Evolutionary conservation across 2,797 vertebrate genomes (phyloP), one percentile per base, ranked within the genome.

Genomic region (Enteromius anoplus): DNA sequence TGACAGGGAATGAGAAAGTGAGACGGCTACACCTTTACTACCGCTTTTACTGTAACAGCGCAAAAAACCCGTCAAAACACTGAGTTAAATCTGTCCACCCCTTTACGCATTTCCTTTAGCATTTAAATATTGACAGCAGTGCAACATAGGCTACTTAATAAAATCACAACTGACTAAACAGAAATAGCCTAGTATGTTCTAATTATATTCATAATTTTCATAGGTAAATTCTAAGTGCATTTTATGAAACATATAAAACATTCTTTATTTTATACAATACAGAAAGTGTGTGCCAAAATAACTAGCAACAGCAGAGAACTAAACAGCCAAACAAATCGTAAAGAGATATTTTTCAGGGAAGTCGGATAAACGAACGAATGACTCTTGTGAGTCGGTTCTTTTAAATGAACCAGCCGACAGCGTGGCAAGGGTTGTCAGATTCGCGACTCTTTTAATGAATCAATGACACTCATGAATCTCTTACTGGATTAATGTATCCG

Each of bases 1-100:
- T 87, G 72, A 86, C 86, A 92, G 91, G 90, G 90, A 92, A 89
- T 89, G 87, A 89, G 86, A 86, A 80, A 86, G 87, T 2, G 91
- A 91, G 10, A 91, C 90, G 92, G 89, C 92, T 89, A 89, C 89
- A 71, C 79, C 78, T 87, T 78, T 49, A 4, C 90, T 89, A 86
- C 82, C 77, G 86, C 62, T 70, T 17, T 55, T 37, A 40, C 78
- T 79, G 80, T 69, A 64, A 76, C 29, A 73, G 58, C 26, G 49
- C 15, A 69, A 85, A 40, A 47, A 40, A 58, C 29, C 64, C 42
- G 34, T 47, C 81, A 69, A 69, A 84, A 85, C 66, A 82, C 45
- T 0, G 23, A 29, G 32, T 23, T 75, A 49, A 84, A 68, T 45
- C 17, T 17, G 78, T 21, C 65, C 70, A 82, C 4, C 34, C 23